A percentile compares a stretch with the other conserved stretches of the same genome.
These are phyloP conservation scores for Remorina albescens DNA, from an alignment of 2,797 vertebrate genomes.

Conservation along the genomic window DNA sequence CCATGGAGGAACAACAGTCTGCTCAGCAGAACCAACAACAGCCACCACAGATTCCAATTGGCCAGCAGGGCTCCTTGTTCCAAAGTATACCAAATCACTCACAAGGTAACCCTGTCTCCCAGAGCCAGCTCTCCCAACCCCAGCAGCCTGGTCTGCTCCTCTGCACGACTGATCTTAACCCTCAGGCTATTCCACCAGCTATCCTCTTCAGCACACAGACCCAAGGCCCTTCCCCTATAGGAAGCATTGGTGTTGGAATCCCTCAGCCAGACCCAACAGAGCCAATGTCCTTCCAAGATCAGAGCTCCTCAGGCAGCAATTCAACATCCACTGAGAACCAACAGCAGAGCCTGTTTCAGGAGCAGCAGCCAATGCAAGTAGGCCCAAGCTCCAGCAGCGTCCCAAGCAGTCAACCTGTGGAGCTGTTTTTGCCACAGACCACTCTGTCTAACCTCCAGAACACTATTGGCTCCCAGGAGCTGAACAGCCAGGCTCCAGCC, in stretches of 20 bases:
- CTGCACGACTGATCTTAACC: conserved; percentile 88
- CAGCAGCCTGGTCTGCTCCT: conserved; percentile 91
- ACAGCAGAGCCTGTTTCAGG: conserved; percentile 91
- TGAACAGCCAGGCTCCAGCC: conserved; percentile 86
- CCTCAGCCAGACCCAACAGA: conserved; percentile 89
- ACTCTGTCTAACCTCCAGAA: conserved; percentile 93
- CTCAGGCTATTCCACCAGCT: conserved; percentile 82
- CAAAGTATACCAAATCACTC: conserved; percentile 80
- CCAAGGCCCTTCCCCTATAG: conserved; percentile 79
- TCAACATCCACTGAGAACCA: conserved; percentile 73
- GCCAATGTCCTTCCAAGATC: conserved; percentile 95
- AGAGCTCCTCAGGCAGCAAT: conserved; percentile 85
- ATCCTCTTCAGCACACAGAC: conserved; percentile 89
- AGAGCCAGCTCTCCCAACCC: conserved; percentile 79
- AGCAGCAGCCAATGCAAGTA: conserved; percentile 95
- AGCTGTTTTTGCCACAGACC: conserved; percentile 93
- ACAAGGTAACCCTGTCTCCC: conserved; percentile 72
- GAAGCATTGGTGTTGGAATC: conserved; percentile 84
- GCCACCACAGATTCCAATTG: conserved; percentile 73
- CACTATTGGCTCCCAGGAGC: conserved; percentile 90
- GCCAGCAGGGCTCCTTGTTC: conserved; percentile 82
- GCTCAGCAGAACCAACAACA: conserved; percentile 77
- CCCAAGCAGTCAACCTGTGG: conserved; percentile 90
- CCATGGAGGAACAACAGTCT: conserved; percentile 87
- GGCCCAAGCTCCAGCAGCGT: conserved; percentile 89